These are phyloP conservation scores for Pseudomyrmex sp. DNA, from an alignment of 1,140 invertebrate genomes.

Conservation along the genomic window DNA sequence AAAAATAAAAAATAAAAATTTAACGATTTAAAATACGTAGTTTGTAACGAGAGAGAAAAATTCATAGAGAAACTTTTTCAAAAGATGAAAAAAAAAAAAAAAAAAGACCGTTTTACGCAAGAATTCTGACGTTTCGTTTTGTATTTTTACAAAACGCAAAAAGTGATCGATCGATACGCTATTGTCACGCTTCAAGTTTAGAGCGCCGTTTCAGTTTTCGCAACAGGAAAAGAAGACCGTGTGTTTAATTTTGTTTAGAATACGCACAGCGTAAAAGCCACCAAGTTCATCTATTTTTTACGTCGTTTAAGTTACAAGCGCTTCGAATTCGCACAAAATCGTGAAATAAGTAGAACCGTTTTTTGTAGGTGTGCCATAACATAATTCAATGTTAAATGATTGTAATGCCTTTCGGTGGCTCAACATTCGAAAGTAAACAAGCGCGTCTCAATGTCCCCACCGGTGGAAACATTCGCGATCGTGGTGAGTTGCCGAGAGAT, in stretches of 20 bases:
- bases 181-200: not conserved
- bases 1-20: constrained; percentile 32
- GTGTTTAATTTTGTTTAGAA: constrained; percentile 21
- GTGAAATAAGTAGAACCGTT: not conserved
- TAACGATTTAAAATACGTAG: constrained; percentile 65
- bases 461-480: not conserved
- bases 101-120: not conserved
- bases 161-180: constrained; percentile 42
- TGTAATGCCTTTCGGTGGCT: constrained; percentile 62
- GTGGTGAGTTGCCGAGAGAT: constrained; percentile 21
- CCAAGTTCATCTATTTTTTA: constrained; percentile 3
- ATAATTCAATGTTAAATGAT: constrained; percentile 61
- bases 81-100: not conserved
- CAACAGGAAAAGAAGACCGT: not conserved
- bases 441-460: constrained; percentile 1
- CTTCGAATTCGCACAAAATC: constrained; percentile 6
- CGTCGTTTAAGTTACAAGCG: not conserved
- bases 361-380: constrained; percentile 70
- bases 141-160: constrained; percentile 37
- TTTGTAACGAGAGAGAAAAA: constrained; percentile 39
- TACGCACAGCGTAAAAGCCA: not conserved
- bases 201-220: not conserved
- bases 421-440: constrained; percentile 38
- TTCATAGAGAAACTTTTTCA: constrained; percentile 49
- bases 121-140: constrained; percentile 18